phyloP scores from a whole-genome alignment of 2,797 vertebrate species.

The Rhynchotus rufescens region DNA sequence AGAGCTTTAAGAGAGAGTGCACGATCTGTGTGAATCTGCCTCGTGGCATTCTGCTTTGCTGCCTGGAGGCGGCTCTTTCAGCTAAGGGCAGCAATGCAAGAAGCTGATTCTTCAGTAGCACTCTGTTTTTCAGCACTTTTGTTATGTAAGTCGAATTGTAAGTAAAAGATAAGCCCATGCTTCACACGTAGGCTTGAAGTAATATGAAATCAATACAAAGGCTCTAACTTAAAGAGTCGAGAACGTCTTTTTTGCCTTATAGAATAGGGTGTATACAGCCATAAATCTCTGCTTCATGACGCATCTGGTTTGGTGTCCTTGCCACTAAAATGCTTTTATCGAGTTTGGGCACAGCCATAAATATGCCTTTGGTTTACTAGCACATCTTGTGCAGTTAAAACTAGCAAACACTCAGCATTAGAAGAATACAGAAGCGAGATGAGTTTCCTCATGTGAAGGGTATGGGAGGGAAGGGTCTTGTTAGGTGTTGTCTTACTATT shows the following conservation, averaged over 20 bases:
- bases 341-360: not conserved
- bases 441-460: not conserved
- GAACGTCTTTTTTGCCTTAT: not conserved
- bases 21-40: not conserved
- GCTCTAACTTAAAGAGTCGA: not conserved
- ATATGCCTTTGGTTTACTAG: not conserved
- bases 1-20: conserved; percentile 28
- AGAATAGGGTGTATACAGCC: not conserved
- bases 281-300: not conserved
- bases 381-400: not conserved
- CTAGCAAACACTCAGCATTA: not conserved
- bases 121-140: conserved; percentile 17
- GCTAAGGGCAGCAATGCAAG: not conserved
- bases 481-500: not conserved
- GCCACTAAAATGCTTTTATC: not conserved
- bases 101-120: not conserved
- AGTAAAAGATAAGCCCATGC: not conserved
- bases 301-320: not conserved
- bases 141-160: conserved; percentile 28
- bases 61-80: not conserved
- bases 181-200: not conserved
- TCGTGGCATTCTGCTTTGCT: conserved; percentile 30
- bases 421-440: not conserved
- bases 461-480: not conserved
- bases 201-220: not conserved